Conservation (phyloP, 2,797 vertebrate genomes). For the Melanotaenia nigrans region DNA sequence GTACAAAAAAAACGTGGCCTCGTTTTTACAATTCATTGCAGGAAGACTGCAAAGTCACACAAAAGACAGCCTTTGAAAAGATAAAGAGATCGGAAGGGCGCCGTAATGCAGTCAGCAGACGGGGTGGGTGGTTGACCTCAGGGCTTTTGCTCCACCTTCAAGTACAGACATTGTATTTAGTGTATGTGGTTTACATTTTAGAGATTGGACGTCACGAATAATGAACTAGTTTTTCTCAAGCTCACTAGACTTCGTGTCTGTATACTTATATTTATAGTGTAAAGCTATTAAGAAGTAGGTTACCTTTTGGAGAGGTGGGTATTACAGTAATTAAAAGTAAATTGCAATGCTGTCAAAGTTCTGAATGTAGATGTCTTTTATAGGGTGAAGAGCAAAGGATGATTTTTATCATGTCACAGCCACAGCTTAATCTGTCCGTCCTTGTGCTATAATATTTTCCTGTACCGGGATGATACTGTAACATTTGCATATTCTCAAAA, state of each 20-base stretch:
- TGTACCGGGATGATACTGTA: not conserved
- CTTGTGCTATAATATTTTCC: not conserved
- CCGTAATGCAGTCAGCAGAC: slow-evolving; percentile 5
- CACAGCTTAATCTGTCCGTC: not conserved
- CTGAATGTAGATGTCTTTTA: not conserved
- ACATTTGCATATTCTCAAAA: not conserved
- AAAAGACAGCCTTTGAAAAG: not conserved
- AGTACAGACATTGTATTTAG: not conserved
- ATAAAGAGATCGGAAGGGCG: slow-evolving; percentile 2
- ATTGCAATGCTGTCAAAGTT: not conserved
- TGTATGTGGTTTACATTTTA: not conserved
- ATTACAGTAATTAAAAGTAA: not conserved
- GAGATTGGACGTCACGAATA: not conserved
- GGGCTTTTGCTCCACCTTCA: not conserved
- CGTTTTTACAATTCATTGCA: slow-evolving; percentile 3
- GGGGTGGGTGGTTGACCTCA: not conserved
- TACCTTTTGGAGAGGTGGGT: not conserved
- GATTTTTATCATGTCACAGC: not conserved
- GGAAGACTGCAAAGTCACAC: slow-evolving; percentile 8
- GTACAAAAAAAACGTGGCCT: not conserved
- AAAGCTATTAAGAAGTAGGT: not conserved
- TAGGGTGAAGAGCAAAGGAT: not conserved
- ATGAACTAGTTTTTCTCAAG: slow-evolving; percentile 10
- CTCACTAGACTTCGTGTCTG: not conserved
- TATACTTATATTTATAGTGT: not conserved